Conservation (phyloP, 2,888 invertebrate genomes). For the Balanococcus diminutus region DNA sequence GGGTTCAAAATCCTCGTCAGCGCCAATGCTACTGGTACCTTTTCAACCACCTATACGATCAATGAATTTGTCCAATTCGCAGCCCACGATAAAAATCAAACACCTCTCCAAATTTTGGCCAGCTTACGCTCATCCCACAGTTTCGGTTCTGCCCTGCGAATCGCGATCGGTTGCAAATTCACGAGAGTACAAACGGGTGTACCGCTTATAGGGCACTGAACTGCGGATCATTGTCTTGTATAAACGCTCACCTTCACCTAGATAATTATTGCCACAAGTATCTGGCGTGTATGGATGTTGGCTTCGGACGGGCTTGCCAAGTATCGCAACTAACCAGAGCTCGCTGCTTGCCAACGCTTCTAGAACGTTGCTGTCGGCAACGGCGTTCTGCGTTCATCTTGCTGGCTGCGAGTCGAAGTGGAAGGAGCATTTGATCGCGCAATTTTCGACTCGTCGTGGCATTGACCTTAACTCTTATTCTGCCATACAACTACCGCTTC, state of each 20-base stretch:
- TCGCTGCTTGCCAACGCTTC: conserved; percentile 5
- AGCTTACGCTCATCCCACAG: neutral
- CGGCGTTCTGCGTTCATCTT: neutral
- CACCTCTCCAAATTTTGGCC: neutral
- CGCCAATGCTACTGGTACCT: neutral
- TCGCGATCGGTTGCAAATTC: neutral
- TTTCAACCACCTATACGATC: neutral
- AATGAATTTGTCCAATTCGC: neutral
- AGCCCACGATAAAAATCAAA: neutral
- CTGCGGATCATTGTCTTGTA: conserved; percentile 35
- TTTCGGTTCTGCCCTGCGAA: neutral
- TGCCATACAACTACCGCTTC: conserved; percentile 24
- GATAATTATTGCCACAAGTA: conserved; percentile 23
- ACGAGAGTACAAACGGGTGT: neutral
- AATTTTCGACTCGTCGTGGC: conserved; percentile 37
- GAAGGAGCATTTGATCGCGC: conserved; percentile 31
- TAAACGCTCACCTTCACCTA: conserved; percentile 31
- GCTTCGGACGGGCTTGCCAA: conserved; percentile 9
- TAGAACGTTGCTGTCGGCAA: neutral
- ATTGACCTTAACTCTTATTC: conserved; percentile 43
- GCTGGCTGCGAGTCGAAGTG: neutral
- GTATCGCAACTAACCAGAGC: conserved; percentile 28
- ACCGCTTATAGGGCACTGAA: conserved; percentile 34
- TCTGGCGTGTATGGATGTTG: conserved; percentile 9
- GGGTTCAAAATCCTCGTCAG: neutral